Evolutionary conservation across 2,797 vertebrate species (phyloP), one percentile per base, ranked within the genome.

Genomic region (Synanceia verrucosa): DNA sequence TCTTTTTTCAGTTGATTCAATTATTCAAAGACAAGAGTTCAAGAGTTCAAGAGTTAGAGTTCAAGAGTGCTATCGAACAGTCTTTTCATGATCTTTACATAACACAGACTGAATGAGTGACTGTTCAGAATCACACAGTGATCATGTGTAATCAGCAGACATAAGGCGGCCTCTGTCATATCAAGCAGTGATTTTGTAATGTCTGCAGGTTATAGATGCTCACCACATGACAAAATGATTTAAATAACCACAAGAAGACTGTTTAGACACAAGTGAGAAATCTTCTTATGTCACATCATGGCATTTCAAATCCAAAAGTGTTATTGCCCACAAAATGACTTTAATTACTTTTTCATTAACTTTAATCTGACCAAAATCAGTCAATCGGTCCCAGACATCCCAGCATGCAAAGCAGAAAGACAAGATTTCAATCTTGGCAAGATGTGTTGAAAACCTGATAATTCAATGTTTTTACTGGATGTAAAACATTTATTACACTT

Each of bases 71-170:
- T n/a, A 41, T 16, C 39, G n/a, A n/a, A 41, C 48, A 31, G 24
- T 24, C 18, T 51, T 51, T n/a, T 53, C 33, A 23, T 41, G 44
- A 24, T 5, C 6, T 37, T 11, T n/a, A 6, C 43, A 18, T 23
- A 23, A 57, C 44, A 33, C 23, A 44, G 6, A 47, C 36, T n/a
- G n/a, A n/a, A n/a, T n/a, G n/a, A n/a, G n/a, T n/a, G 29, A 51
- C 36, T 16, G 36, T 9, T 60, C 7, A 18, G 14, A 9, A 52
- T 76, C 44, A 46, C 18, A 63, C 18, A 16, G 24, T 18, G 51
- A 67, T 82, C 53, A 57, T 46, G 50, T 53, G 7, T 46, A 48
- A 66, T 77, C 52, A 65, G n/a, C 26, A 70, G 39, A 14, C 26
- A n/a, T 29, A 10, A 48, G 3, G 33, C 4, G 14, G 48, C 7